Conservation (phyloP, 2,888 invertebrate species). For the Arenicola marina region DNA sequence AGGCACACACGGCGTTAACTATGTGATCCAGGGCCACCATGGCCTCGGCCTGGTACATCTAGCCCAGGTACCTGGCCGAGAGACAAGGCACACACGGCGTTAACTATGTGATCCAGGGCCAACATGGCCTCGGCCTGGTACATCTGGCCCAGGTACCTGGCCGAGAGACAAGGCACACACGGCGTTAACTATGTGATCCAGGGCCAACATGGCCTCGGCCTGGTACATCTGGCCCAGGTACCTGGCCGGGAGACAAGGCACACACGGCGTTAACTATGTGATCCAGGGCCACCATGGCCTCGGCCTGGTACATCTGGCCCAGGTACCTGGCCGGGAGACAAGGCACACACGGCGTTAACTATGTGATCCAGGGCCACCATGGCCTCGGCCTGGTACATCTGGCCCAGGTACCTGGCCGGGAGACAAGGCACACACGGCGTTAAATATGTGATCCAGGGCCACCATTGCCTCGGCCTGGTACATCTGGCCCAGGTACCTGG, state of each 20-base stretch:
- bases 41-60: constrained; percentile 88
- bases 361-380: constrained; percentile 78
- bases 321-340: constrained; percentile 69
- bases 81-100: too few relatives aligned
- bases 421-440: too few relatives aligned
- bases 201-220: too few relatives aligned
- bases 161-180: too few relatives aligned
- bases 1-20: constrained; percentile 80
- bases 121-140: not conserved
- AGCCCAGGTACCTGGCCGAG: constrained; percentile 72
- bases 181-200: too few relatives aligned
- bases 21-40: constrained; percentile 78
- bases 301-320: constrained; percentile 87
- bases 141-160: too few relatives aligned
- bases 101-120: not conserved
- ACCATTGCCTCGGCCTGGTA: too few relatives aligned
- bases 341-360: constrained; percentile 80
- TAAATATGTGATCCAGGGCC: not conserved
- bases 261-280: constrained; percentile 82
- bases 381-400: constrained; percentile 88
- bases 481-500: too few relatives aligned
- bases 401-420: constrained; percentile 72
- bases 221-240: too few relatives aligned
- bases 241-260: constrained; percentile 70
- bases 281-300: constrained; percentile 79